Conservation (phyloP, 2,888 invertebrate species). For the Andrena marginata region DNA sequence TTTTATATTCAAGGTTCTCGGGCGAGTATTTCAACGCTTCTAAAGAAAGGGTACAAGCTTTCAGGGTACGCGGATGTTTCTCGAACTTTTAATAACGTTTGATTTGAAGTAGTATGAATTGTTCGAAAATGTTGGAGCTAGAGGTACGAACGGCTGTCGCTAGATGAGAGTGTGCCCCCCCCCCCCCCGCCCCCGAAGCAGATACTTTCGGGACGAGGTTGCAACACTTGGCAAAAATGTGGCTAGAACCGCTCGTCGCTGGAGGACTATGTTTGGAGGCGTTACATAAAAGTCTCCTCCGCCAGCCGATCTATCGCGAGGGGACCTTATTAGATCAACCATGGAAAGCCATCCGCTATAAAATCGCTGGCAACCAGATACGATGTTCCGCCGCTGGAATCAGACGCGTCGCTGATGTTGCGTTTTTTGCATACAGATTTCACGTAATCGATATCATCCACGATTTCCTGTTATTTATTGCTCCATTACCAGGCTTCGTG, state of each 20-base stretch:
- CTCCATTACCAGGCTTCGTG: background rate
- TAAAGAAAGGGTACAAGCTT: background rate
- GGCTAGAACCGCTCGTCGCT: constrained; percentile 46
- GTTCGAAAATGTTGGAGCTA: background rate
- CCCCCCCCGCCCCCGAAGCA: too few relatives aligned
- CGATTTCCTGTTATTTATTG: background rate
- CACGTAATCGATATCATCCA: constrained; percentile 8
- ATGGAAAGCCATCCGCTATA: constrained; percentile 34
- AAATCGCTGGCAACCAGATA: constrained; percentile 29
- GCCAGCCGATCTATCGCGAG: constrained; percentile 53
- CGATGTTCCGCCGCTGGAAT: background rate
- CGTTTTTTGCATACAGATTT: constrained; percentile 51
- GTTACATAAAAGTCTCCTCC: constrained; percentile 62
- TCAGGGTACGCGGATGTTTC: background rate
- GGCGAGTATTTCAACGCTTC: background rate
- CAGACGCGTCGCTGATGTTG: constrained; percentile 25
- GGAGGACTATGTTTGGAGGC: constrained; percentile 54
- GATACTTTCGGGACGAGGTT: constrained; percentile 53
- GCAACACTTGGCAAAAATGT: constrained; percentile 68
- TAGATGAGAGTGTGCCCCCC: background rate
- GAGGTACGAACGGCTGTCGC: background rate
- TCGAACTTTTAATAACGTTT: background rate
- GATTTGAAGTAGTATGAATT: background rate
- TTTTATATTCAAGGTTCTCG: background rate
- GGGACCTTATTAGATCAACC: constrained; percentile 45